Evolutionary conservation across 2,797 vertebrate genomes (phyloP).

Genomic region (Amphiprion clarkii): DNA sequence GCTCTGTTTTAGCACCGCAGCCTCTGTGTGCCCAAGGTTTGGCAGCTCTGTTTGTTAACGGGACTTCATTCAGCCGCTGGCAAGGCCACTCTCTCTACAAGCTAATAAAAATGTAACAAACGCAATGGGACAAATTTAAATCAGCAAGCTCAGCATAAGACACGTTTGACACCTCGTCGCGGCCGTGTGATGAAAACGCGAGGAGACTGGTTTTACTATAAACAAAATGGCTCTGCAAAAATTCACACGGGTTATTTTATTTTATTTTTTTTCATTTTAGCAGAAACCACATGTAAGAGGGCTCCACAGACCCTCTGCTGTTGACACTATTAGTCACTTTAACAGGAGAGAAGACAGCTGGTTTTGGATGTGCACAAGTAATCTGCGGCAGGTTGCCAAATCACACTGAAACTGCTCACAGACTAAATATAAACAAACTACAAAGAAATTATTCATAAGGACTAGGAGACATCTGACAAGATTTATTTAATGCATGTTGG

Average conservation of each 20-base stretch:
- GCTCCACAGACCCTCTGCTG: constrained; percentile 17
- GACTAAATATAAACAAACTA: constrained; percentile 51
- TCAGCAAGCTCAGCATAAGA: constrained; percentile 72
- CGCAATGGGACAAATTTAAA: constrained; percentile 70
- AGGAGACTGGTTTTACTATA: constrained; percentile 41
- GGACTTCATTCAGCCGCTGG: constrained; percentile 64
- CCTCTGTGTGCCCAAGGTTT: constrained; percentile 35
- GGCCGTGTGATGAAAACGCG: constrained; percentile 35
- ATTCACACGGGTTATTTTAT: not conserved
- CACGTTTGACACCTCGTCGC: constrained; percentile 67
- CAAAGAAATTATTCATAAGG: constrained; percentile 54
- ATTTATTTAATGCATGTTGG: constrained; percentile 52
- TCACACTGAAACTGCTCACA: constrained; percentile 29
- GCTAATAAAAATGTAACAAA: constrained; percentile 79
- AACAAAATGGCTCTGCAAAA: constrained; percentile 21
- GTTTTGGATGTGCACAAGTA: constrained; percentile 29
- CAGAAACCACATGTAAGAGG: constrained; percentile 1
- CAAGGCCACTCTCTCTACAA: constrained; percentile 57
- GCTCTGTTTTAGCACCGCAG: constrained; percentile 34
- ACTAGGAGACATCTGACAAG: constrained; percentile 42
- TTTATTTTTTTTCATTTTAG: constrained; percentile 3
- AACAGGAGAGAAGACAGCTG: constrained; percentile 31
- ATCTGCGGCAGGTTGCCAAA: constrained; percentile 45
- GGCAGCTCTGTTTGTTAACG: constrained; percentile 69
- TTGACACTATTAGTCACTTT: constrained; percentile 32